These are phyloP conservation scores for Drosophila lacteicornis DNA, from an alignment of 1,140 invertebrate species.

Conservation along the genomic window DNA sequence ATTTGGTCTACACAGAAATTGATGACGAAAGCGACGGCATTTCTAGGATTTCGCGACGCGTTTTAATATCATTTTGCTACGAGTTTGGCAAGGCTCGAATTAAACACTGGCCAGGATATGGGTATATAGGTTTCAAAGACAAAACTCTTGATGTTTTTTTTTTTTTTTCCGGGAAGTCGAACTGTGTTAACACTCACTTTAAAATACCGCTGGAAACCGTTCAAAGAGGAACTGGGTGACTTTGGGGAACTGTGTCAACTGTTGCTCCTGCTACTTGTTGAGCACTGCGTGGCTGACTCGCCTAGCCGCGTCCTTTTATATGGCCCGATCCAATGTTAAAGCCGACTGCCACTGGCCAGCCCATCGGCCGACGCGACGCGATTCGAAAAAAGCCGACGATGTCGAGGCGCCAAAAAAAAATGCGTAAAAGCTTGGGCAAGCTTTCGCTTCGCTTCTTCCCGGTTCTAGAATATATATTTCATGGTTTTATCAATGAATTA, in stretches of 20 bases:
- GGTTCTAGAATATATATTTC: not conserved
- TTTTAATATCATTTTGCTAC: constrained; percentile 1
- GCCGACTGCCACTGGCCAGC: constrained; percentile 9
- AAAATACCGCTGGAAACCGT: constrained; percentile 25
- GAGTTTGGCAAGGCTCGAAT: not conserved
- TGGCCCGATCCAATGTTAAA: constrained; percentile 30
- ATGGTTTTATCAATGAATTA: constrained; percentile 75
- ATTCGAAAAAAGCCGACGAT: constrained; percentile 14
- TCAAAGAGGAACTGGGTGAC: not conserved
- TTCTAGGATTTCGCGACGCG: constrained; percentile 67
- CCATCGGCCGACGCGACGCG: constrained; percentile 14
- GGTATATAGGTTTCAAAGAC: not conserved
- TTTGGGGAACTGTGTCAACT: constrained; percentile 50
- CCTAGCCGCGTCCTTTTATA: constrained; percentile 72
- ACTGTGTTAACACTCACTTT: constrained; percentile 38
- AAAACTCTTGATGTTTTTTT: not conserved
- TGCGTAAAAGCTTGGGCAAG: constrained; percentile 74
- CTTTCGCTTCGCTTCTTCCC: constrained; percentile 32
- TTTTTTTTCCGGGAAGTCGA: not conserved
- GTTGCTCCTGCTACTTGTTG: constrained; percentile 81
- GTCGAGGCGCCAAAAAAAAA: constrained; percentile 50
- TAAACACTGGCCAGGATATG: not conserved
- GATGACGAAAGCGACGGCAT: constrained; percentile 69
- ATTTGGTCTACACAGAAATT: constrained; percentile 14
- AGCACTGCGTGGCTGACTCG: constrained; percentile 76